A percentile compares a stretch with the other conserved stretches of the same genome.
These are phyloP conservation scores for Kryptopterus vitreolus DNA, from an alignment of 2,797 vertebrate species.

Conservation along the genomic window DNA sequence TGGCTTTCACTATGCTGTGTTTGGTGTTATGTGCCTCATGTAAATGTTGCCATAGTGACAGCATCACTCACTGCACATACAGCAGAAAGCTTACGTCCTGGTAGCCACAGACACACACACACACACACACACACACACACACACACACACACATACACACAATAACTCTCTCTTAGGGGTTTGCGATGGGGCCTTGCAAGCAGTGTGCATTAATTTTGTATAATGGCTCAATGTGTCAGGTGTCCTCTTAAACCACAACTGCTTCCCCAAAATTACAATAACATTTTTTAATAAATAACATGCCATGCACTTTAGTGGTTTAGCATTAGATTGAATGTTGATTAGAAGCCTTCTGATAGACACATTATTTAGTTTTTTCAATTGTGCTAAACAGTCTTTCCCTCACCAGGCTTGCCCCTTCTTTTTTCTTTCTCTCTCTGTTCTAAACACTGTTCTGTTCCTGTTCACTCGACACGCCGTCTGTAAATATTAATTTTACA, in stretches of 20 bases:
- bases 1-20: neutral
- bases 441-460: neutral
- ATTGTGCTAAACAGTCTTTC: neutral
- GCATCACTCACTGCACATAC: neutral
- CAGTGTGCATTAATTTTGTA: neutral
- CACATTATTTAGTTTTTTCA: neutral
- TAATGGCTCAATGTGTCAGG: neutral
- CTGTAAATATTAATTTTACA: neutral
- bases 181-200: neutral
- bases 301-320: neutral
- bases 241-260: neutral
- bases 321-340: neutral
- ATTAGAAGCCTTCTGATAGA: neutral
- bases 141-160: too few relatives aligned
- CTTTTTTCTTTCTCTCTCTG: neutral
- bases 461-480: neutral
- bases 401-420: neutral
- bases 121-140: too few relatives aligned
- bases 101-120: neutral
- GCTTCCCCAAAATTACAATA: neutral
- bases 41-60: conserved; percentile 15
- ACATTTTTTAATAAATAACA: neutral
- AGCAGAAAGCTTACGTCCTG: neutral
- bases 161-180: neutral
- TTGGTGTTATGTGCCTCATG: neutral